A percentile compares a stretch with the other conserved stretches of the same genome.
These are phyloP conservation scores for Aix galericulata DNA, from an alignment of 2,113 vertebrate species.

Conservation along the genomic window DNA sequence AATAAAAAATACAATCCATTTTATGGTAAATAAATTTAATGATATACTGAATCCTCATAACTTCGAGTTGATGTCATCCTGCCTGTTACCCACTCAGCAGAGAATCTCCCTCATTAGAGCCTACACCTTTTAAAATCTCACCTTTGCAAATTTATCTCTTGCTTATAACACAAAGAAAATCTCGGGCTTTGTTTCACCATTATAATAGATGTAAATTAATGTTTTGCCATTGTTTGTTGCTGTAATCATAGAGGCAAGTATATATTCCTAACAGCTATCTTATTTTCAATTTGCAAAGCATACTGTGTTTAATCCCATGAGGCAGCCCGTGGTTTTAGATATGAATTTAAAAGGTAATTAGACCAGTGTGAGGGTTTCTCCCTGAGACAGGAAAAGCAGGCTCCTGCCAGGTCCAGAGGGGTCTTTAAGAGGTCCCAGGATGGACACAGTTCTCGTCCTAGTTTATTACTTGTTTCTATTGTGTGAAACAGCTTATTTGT, in stretches of 20 bases:
- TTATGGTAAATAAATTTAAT: slow-evolving; percentile 63
- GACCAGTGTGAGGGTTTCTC: slow-evolving; percentile 67
- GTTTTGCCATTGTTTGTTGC: slow-evolving; percentile 81
- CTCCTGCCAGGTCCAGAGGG: slow-evolving; percentile 76
- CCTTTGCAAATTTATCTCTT: slow-evolving; percentile 63
- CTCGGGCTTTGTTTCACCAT: slow-evolving; percentile 65
- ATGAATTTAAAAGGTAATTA: slow-evolving; percentile 92
- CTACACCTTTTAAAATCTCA: slow-evolving; percentile 46
- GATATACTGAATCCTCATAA: slow-evolving; percentile 44
- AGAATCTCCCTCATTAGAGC: slow-evolving; percentile 35
- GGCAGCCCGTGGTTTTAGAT: slow-evolving; percentile 80
- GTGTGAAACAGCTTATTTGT: slow-evolving; percentile 78
- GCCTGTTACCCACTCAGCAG: background rate
- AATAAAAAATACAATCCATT: slow-evolving; percentile 1
- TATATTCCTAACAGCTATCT: slow-evolving; percentile 86
- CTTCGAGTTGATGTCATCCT: slow-evolving; percentile 32
- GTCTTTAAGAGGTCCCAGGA: slow-evolving; percentile 70
- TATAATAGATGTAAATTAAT: slow-evolving; percentile 84
- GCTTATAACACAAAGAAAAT: slow-evolving; percentile 29
- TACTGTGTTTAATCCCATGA: slow-evolving; percentile 85
- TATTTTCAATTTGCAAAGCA: slow-evolving; percentile 89
- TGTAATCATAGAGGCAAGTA: slow-evolving; percentile 80
- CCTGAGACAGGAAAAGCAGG: slow-evolving; percentile 67
- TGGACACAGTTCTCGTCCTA: slow-evolving; percentile 61
- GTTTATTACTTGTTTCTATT: slow-evolving; percentile 65